These are phyloP conservation scores for Cryptocephalus moraei DNA, from an alignment of 2,888 invertebrate species.

Conservation along the genomic window DNA sequence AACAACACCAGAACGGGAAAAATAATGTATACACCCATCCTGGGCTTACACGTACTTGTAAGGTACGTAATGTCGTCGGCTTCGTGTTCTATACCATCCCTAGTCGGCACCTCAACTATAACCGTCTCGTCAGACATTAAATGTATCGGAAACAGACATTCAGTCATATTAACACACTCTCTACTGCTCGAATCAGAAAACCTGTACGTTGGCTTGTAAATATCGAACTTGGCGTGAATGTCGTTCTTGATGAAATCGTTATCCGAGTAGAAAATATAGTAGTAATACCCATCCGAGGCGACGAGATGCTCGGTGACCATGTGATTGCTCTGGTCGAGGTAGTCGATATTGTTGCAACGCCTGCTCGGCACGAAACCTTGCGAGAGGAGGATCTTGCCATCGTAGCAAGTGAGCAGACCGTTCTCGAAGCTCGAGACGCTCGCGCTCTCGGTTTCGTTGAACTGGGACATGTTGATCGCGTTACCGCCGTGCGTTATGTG, in stretches of 20 bases:
- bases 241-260: conserved; percentile 71
- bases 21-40: conserved; percentile 67
- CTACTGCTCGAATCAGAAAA: conserved; percentile 58
- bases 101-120: conserved; percentile 74
- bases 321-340: conserved; percentile 57
- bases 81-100: conserved; percentile 69
- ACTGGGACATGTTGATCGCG: conserved; percentile 45
- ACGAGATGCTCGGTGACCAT: conserved; percentile 64
- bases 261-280: conserved; percentile 82
- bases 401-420: conserved; percentile 63
- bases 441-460: conserved; percentile 48
- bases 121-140: conserved; percentile 70
- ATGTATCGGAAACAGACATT: conserved; percentile 62
- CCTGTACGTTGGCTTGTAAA: conserved; percentile 74
- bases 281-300: conserved; percentile 70
- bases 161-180: conserved; percentile 65
- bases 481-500: conserved; percentile 72
- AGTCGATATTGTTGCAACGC: conserved; percentile 57
- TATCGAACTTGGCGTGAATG: conserved; percentile 75
- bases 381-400: conserved; percentile 62
- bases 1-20: conserved; percentile 70
- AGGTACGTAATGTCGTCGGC: conserved; percentile 62
- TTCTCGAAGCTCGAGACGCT: conserved; percentile 79
- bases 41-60: conserved; percentile 68
- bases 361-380: conserved; percentile 60